Evolutionary conservation across 1,140 invertebrate species (phyloP), one percentile per base, ranked within the genome.

Genomic region (Caenorhabditis latens): DNA sequence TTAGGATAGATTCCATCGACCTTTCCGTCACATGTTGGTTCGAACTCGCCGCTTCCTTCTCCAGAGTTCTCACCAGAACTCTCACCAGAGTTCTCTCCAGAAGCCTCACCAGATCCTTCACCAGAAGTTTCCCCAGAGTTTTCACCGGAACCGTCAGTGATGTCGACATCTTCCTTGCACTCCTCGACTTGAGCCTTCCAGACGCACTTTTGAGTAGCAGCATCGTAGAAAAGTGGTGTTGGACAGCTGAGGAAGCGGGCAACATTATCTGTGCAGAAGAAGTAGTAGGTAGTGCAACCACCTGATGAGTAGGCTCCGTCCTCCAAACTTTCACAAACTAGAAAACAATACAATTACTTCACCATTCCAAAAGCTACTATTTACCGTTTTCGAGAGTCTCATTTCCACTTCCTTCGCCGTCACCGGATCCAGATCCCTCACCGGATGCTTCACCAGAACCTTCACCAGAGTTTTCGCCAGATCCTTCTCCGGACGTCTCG

Each of bases 281-380:
- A 79, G 46, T 79, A 79, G 71, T 79, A 79, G n/a, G 71, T 79
- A n/a, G 71, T 79, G n/a, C 71, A 79, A 5, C 71, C 71, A 13
- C 71, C 71, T 6, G 71, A 79, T 32, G 71, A 79, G 21, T 79
- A 79, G 46, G 71, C 71, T 19, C 71, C 71, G 46, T 79, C 71
- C 19, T 79, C 46, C 13, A 79, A n/a, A 6, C 40, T n/a, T 24
- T 79, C 71, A n/a, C 71, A 79, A 4, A 79, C 71, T 71, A 42
- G 46, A 71, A 71, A 71, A 13, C 16, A 43, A 71, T 9, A 43
- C 11, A 46, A 46, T 43, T 46, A 19, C 0, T 32, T 21, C 32
- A 65, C 0, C 9, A 65, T 13, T 40, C 4, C 9, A 65, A 13
- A 13, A 40, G 6, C 7, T 19, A 46, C 0, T 16, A 7, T 24